Conservation (phyloP, 1,140 invertebrate genomes). For the Harpegnathos saltator region DNA sequence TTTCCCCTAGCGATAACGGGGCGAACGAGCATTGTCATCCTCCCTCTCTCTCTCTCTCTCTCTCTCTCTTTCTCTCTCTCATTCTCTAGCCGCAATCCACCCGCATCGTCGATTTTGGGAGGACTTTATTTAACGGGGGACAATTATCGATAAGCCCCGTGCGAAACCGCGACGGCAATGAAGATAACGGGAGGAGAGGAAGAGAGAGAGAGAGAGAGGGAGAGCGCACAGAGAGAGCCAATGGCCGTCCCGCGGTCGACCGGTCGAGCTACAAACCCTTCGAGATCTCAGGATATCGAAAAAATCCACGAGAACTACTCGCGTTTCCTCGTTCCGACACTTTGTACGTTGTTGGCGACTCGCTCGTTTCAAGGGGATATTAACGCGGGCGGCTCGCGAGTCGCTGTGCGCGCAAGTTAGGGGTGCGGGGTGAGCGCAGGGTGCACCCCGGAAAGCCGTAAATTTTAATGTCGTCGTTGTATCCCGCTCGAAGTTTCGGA, state of each 20-base stretch:
- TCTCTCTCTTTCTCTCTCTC: not conserved
- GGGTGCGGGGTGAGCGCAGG: too few species aligned
- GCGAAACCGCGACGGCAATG: slow-evolving; percentile 14
- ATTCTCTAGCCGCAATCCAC: not conserved
- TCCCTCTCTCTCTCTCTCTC: too few species aligned
- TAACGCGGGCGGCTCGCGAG: slow-evolving; percentile 4
- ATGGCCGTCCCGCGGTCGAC: not conserved
- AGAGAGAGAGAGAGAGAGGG: not conserved
- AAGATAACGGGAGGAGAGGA: slow-evolving; percentile 28
- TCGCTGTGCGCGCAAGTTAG: not conserved
- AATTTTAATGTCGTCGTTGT: slow-evolving; percentile 39
- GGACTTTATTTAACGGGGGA: slow-evolving; percentile 29
- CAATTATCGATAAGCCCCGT: slow-evolving; percentile 48
- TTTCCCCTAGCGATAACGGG: slow-evolving; percentile 22
- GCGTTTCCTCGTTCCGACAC: too few species aligned
- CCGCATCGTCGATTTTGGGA: not conserved
- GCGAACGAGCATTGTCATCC: not conserved
- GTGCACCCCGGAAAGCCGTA: not conserved
- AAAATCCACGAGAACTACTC: not conserved
- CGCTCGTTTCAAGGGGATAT: slow-evolving; percentile 14
- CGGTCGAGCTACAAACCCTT: slow-evolving; percentile 13
- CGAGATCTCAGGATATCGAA: slow-evolving; percentile 7
- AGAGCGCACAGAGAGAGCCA: not conserved
- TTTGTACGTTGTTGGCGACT: slow-evolving; percentile 24
- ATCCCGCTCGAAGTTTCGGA: slow-evolving; percentile 43